Percentiles rank a stretch among this genome's conserved stretches.
Conservation (phyloP, 1,140 invertebrate species). For the Drosophila neocordata region DNA sequence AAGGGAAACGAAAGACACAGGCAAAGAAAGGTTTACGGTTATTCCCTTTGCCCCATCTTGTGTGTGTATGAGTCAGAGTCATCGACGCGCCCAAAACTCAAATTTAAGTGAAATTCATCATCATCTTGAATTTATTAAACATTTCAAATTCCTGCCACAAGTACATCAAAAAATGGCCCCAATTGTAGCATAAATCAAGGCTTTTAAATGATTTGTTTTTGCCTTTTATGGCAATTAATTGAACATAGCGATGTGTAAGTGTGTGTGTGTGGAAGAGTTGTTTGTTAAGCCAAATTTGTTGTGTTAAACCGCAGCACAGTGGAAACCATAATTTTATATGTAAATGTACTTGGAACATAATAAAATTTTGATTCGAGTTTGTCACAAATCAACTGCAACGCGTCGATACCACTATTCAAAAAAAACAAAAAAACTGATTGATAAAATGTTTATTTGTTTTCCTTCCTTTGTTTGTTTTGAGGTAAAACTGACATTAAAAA, state of each 20-base stretch:
- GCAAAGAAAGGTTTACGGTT: slow-evolving; percentile 3
- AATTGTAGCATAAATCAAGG: slow-evolving; percentile 9
- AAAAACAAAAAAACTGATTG: too few relatives aligned
- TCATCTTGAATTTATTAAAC: not conserved
- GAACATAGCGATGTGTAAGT: slow-evolving; percentile 10
- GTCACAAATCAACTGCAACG: too few relatives aligned
- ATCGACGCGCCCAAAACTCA: slow-evolving; percentile 33
- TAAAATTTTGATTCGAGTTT: not conserved
- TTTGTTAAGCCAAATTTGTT: slow-evolving; percentile 51
- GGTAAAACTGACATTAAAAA: too few relatives aligned
- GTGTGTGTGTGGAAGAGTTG: slow-evolving; percentile 28
- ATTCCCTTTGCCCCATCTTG: not conserved
- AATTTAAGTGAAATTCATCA: slow-evolving; percentile 20
- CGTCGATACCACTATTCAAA: too few relatives aligned
- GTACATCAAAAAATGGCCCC: slow-evolving; percentile 7
- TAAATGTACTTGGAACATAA: too few relatives aligned
- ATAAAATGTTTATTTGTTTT: too few relatives aligned
- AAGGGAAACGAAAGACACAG: not conserved
- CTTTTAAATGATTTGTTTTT: slow-evolving; percentile 23
- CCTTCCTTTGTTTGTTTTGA: too few relatives aligned
- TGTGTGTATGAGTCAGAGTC: slow-evolving; percentile 48
- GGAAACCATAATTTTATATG: not conserved
- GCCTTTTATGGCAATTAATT: slow-evolving; percentile 52
- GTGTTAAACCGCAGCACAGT: slow-evolving; percentile 35
- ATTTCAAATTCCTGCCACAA: slow-evolving; percentile 23